A percentile compares a stretch with the other conserved stretches of the same genome.
phyloP scores from a whole-genome alignment of 2,888 invertebrate genomes.

The Drosophila histrio region DNA sequence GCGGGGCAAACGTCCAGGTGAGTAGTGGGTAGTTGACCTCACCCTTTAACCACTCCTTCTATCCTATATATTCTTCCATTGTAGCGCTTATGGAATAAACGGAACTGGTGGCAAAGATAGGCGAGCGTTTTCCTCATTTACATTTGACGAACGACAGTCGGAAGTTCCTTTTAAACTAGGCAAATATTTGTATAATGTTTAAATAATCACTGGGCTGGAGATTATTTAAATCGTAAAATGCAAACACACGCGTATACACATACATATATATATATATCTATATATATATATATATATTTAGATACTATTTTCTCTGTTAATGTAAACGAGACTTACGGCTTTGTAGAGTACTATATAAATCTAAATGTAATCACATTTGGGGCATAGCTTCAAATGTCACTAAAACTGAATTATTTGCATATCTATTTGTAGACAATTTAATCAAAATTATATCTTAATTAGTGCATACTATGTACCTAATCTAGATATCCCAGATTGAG shows the following conservation, averaged over 20 bases:
- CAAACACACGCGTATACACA: conserved; percentile 16
- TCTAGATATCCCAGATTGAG: conserved; percentile 16
- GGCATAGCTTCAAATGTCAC: conserved; percentile 24
- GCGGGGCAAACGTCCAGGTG: conserved; percentile 86
- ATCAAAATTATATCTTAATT: conserved; percentile 59
- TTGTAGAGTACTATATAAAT: conserved; percentile 23
- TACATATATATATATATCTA: conserved; percentile 10
- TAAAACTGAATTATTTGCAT: conserved; percentile 61
- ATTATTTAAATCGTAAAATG: conserved; percentile 60
- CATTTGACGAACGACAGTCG: conserved; percentile 51
- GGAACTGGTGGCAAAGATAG: conserved; percentile 32
- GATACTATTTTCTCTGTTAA: conserved; percentile 26
- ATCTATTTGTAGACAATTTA: conserved; percentile 61
- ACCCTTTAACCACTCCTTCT: neutral
- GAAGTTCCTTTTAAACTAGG: conserved; percentile 71
- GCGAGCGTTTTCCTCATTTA: conserved; percentile 52
- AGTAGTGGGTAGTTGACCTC: neutral
- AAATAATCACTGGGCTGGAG: conserved; percentile 76
- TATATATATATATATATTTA: neutral
- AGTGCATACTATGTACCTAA: conserved; percentile 36
- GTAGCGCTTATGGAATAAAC: conserved; percentile 52
- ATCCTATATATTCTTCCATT: conserved; percentile 7
- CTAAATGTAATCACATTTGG: conserved; percentile 30
- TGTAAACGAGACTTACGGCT: conserved; percentile 30
- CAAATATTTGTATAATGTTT: conserved; percentile 53